Base-by-base conservation (phyloP, 53 echinoderm and acorn worm species). In the Hippasteria phrygiana region DNA sequence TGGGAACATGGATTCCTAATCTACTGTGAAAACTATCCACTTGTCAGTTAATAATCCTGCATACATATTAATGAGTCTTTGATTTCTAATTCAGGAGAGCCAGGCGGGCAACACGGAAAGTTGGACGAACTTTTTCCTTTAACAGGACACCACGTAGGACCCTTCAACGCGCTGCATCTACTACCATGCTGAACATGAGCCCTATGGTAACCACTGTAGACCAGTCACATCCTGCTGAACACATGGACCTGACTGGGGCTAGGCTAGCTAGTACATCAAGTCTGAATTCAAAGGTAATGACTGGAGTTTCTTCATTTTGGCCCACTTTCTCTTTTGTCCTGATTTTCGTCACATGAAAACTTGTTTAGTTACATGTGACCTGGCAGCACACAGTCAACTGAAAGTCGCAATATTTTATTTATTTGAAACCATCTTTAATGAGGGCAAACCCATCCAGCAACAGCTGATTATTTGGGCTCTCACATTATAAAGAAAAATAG, bases 111-210 rank as follows among this genome's bases (percentile, higher is more conserved):
- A 94, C 97, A 39, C 93, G 91, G 73, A 97, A 92, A 51, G 97
- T 97, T 13, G 93, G 95, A 7, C 88, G 97, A 53, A 97, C 95
- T 0, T 97, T 97, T 78, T 97, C 97, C 55, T 97, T 95, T 84
- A 97, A 97, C 73, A 92, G 90, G 79, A 95, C 97, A n/a, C 97
- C 95, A 14, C 86, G 94, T 9, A 72, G 88, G 55, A 91, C 93
- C 20, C 64, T 97, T 31, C 93, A 89, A 37, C 83, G 92, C 28
- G 95, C 97, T 3, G 93, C 90, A 41, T 92, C 92, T 18, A 89
- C 73, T 9, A 81, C 93, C 4, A 89, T 78, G 51, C 89, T 94
- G 55, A 66, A 77, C 26, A 77, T 48, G 54, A 95, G 95, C 39
- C 95, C 95, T 8, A 90, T 93, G 88, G 75, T 92, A 33, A 50